These are phyloP conservation scores for Pollenia labialis DNA, from an alignment of 2,888 invertebrate species.

Conservation along the genomic window DNA sequence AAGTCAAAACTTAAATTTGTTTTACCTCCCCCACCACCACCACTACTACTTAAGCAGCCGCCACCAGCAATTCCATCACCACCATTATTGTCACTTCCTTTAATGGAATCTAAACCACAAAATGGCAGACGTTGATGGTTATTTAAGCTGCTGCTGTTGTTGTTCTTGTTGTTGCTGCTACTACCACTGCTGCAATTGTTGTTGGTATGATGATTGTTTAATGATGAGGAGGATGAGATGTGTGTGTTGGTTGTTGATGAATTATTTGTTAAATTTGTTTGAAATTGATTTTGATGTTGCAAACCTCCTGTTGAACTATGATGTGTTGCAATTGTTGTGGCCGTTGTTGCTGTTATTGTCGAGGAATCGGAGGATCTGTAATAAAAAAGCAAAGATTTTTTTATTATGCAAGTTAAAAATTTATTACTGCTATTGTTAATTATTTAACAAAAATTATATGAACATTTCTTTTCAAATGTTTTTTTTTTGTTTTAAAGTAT, in stretches of 20 bases:
- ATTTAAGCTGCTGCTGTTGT: constrained; percentile 76
- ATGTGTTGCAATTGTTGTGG: constrained; percentile 70
- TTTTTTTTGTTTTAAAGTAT: constrained; percentile 13
- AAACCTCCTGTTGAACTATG: constrained; percentile 62
- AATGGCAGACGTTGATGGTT: constrained; percentile 81
- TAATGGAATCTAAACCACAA: constrained; percentile 80
- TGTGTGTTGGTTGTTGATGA: constrained; percentile 57
- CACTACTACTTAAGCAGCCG: constrained; percentile 11
- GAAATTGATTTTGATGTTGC: constrained; percentile 74
- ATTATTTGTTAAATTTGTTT: constrained; percentile 66
- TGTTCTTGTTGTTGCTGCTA: constrained; percentile 66
- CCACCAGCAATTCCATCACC: constrained; percentile 75
- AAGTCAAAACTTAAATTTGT: constrained; percentile 77
- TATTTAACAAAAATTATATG: neutral
- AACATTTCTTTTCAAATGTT: neutral
- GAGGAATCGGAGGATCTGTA: constrained; percentile 76
- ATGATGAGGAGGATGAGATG: constrained; percentile 49
- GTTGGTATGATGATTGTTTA: constrained; percentile 54
- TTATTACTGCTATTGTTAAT: neutral
- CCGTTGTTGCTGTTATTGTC: constrained; percentile 70
- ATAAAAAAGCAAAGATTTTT: constrained; percentile 41
- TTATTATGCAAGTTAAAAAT: neutral
- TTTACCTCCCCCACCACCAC: constrained; percentile 70
- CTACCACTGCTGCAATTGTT: constrained; percentile 53
- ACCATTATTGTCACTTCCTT: constrained; percentile 80